Base-by-base conservation (phyloP, 2,888 invertebrate species). In the Chrysolina haemoptera region DNA sequence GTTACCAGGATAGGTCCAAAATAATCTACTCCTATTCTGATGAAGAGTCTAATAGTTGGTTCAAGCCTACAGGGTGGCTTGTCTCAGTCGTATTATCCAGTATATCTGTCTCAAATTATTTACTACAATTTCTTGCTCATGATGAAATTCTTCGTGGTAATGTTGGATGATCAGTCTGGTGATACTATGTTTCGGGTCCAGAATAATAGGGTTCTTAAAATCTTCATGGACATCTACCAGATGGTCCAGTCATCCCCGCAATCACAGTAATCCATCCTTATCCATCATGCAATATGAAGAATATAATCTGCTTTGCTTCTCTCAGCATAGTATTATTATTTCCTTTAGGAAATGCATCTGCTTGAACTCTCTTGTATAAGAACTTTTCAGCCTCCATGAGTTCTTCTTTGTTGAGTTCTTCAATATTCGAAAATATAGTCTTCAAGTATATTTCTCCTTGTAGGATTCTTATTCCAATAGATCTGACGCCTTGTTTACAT, bases 21-120 rank as follows among this genome's bases (percentile, higher is more conserved):
- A 63, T 70, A 75, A 46, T 75, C 75, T 10, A 73, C 69, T 8
- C 75, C 71, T 8, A 50, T 55, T 59, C 68, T 72, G n/a, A 74
- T 50, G 59, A 78, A 74, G 5, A 73, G 67, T 69, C 63, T 68
- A 5, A 71, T 53, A 20, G 71, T 71, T 22, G 55, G 68, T 40
- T 64, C 53, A 12, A 74, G 53, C 18, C 53, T 20, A 66, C 66
- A 65, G n/a, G 43, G 14, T 55, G 67, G 70, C 43, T 74, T 70
- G 66, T 14, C 70, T 35, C 35, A 55, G 14, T 55, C 55, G 55
- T 55, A 55, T 16, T 16, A 55, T 55, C 16, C 55, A 55, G 55
- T 55, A 55, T 55, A 18, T 35, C 35, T 35, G 35, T 35, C 8
- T 35, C 35, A 35, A 35, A 35, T 35, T 35, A 35, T 35, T 35